phyloP scores from a whole-genome alignment of 2,888 invertebrate species.

The Pocota personata region DNA sequence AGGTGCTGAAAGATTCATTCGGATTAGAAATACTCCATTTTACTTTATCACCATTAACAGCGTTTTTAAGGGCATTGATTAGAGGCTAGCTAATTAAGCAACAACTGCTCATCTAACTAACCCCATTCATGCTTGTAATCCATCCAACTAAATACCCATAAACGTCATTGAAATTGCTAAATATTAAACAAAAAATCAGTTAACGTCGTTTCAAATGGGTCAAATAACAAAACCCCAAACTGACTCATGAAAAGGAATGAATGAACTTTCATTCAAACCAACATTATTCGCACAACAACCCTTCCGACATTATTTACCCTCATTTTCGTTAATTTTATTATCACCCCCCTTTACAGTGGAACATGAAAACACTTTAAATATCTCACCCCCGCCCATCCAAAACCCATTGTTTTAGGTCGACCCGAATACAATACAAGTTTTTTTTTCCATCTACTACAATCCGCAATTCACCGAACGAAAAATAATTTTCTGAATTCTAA shows the following conservation, averaged over 20 bases:
- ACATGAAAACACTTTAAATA: conserved; percentile 21
- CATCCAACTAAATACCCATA: background rate
- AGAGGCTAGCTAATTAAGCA: background rate
- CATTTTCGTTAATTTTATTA: conserved; percentile 68
- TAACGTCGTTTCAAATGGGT: conserved; percentile 40
- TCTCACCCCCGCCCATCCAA: background rate
- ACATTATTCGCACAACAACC: conserved; percentile 38
- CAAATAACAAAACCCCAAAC: conserved; percentile 25
- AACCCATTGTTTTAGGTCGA: conserved; percentile 39
- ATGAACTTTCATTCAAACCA: conserved; percentile 27
- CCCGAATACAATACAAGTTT: conserved; percentile 53
- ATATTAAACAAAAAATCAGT: background rate
- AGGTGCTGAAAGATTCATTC: no score
- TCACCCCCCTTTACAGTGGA: background rate
- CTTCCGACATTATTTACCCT: conserved; percentile 60
- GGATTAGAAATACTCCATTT: background rate
- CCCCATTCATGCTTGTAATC: background rate
- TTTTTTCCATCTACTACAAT: conserved; percentile 39
- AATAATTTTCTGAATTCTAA: conserved; percentile 72
- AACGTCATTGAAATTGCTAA: background rate
- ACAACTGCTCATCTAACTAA: background rate
- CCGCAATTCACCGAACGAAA: conserved; percentile 48
- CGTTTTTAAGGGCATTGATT: background rate
- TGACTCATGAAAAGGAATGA: conserved; percentile 31
- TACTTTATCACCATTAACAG: background rate